Evolutionary conservation across 2,113 vertebrate genomes (phyloP).

Genomic region (Tragelaphus imberbis): DNA sequence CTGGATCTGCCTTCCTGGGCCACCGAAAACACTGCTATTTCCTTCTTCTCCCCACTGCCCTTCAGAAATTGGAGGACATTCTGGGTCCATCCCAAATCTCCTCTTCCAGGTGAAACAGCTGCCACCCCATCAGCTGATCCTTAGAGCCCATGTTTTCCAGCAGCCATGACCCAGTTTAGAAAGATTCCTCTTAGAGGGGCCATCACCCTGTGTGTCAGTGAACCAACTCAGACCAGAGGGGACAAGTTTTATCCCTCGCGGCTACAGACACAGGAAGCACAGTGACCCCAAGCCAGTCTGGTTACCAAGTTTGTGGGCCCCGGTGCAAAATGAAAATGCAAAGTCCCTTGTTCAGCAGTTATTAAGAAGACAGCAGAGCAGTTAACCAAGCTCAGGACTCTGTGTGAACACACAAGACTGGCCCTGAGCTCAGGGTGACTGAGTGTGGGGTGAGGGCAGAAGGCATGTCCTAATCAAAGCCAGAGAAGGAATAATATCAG

Average conservation of each 20-base stretch:
- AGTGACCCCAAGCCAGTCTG: neutral
- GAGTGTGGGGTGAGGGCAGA: neutral
- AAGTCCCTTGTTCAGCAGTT: neutral
- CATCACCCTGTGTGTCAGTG: accelerated
- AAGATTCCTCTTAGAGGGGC: neutral
- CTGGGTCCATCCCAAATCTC: neutral
- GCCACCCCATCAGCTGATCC: neutral
- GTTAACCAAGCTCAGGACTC: neutral
- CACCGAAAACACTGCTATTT: neutral
- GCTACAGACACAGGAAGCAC: neutral
- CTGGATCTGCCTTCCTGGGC: neutral
- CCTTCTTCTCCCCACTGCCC: neutral
- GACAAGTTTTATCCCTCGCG: neutral
- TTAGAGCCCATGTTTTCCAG: neutral
- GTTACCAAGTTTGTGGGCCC: neutral
- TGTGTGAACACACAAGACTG: accelerated
- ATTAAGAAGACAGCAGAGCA: too few relatives aligned
- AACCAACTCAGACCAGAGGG: neutral
- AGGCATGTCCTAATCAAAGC: neutral
- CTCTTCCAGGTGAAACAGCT: neutral
- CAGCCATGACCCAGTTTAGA: accelerated
- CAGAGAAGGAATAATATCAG: neutral
- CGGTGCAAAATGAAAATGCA: neutral
- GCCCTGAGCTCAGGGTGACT: neutral
- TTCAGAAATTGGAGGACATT: neutral